Conservation (phyloP, 2,888 invertebrate species). For the Leucophora obtusa region DNA sequence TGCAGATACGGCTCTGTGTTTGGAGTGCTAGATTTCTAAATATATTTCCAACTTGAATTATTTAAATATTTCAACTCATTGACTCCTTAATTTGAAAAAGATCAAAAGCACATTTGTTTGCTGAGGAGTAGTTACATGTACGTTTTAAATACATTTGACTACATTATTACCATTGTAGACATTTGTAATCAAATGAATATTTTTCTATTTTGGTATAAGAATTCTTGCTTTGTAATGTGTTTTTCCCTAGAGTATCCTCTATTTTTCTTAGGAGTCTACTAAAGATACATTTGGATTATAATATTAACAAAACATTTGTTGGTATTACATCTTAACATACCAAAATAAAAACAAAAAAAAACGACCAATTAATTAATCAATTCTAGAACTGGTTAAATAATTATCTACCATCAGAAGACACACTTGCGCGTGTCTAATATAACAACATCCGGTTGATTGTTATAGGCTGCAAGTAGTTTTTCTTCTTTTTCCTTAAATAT, state of each 20-base stretch:
- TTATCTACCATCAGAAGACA: constrained; percentile 42
- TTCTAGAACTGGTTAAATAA: constrained; percentile 63
- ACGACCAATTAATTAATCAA: constrained; percentile 62
- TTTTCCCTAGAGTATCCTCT: constrained; percentile 49
- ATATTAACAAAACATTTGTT: constrained; percentile 43
- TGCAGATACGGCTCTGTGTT: too few species aligned
- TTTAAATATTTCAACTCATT: constrained; percentile 10
- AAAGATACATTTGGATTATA: constrained; percentile 41
- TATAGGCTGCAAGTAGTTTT: not conserved
- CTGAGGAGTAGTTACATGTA: constrained; percentile 14
- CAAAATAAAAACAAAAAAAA: constrained; percentile 30
- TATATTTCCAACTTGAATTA: not conserved
- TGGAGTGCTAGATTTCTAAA: too few species aligned
- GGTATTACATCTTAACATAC: constrained; percentile 1
- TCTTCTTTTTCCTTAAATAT: not conserved
- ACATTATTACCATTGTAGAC: not conserved
- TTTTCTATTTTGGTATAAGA: constrained; percentile 5
- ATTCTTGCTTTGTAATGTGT: constrained; percentile 25
- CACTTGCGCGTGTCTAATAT: constrained; percentile 43
- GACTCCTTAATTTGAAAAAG: constrained; percentile 34
- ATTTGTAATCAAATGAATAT: constrained; percentile 17
- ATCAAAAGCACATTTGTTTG: constrained; percentile 47
- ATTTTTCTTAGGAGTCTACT: not conserved
- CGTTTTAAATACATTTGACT: not conserved
- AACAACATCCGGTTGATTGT: constrained; percentile 43